phyloP scores from a whole-genome alignment of 2,888 invertebrate species.

The Synergus laeviventris region DNA sequence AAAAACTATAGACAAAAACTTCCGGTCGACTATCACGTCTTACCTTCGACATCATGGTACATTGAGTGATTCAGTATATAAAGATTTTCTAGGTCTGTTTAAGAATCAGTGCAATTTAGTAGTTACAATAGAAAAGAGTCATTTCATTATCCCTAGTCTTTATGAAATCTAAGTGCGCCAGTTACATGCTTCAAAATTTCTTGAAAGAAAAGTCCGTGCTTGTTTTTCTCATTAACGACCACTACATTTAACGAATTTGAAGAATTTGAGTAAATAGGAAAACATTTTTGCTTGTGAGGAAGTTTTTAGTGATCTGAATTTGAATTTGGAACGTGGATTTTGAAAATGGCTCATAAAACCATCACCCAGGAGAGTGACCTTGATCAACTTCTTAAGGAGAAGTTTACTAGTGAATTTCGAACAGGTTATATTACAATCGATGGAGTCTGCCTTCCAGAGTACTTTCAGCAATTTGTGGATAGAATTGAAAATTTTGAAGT shows the following conservation, averaged over 20 bases:
- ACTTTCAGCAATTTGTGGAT: constrained; percentile 73
- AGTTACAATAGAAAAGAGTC: background rate
- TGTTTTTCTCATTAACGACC: background rate
- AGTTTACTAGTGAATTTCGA: constrained; percentile 68
- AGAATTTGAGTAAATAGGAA: background rate
- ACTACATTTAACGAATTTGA: background rate
- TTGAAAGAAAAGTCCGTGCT: constrained; percentile 8
- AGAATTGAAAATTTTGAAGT: constrained; percentile 76
- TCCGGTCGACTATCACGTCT: constrained; percentile 21
- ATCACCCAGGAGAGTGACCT: background rate
- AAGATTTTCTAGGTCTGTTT: constrained; percentile 13
- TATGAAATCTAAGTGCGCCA: background rate
- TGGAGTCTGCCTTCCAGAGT: constrained; percentile 75
- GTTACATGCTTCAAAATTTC: background rate
- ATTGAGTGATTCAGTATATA: constrained; percentile 15
- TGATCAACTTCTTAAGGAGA: constrained; percentile 12
- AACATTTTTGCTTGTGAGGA: background rate
- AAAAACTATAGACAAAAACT: constrained; percentile 21
- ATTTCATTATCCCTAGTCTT: constrained; percentile 3
- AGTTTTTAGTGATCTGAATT: background rate
- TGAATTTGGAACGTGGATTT: background rate
- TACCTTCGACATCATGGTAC: constrained; percentile 4
- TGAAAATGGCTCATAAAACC: background rate
- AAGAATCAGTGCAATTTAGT: constrained; percentile 14
- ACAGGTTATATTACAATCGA: constrained; percentile 67